Evolutionary conservation across 2,888 invertebrate species (phyloP).

Genomic region (Carcina quercana): DNA sequence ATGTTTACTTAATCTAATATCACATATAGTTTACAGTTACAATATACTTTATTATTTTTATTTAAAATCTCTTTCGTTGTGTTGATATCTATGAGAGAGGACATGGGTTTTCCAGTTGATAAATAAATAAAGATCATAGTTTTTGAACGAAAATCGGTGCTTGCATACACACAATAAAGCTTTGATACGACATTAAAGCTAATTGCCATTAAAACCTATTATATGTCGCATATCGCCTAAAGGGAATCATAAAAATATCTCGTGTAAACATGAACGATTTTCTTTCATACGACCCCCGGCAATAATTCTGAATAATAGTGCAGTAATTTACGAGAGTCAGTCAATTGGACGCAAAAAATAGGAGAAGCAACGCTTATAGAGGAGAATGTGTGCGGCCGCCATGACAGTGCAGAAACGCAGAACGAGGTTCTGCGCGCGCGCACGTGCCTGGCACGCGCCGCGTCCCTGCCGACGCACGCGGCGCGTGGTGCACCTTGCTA

Average conservation of each 20-base stretch:
- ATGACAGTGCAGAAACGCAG: constrained; percentile 55
- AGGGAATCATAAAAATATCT: constrained; percentile 43
- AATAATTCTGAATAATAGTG: constrained; percentile 45
- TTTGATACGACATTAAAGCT: no score
- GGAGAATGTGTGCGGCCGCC: constrained; percentile 44
- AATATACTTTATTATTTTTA: no score
- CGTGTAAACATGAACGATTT: constrained; percentile 47
- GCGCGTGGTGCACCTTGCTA: constrained; percentile 54
- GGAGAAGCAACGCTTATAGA: constrained; percentile 25
- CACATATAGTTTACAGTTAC: no score
- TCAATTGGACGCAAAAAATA: constrained; percentile 42
- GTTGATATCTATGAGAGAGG: no score
- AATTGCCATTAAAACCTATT: not conserved
- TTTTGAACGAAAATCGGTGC: no score
- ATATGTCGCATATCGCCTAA: constrained; percentile 16
- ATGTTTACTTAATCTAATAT: no score
- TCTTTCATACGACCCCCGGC: constrained; percentile 35
- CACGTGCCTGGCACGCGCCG: constrained; percentile 49
- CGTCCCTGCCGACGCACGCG: constrained; percentile 14
- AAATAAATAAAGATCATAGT: no score
- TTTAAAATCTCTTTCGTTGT: no score
- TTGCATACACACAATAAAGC: no score
- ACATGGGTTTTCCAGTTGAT: no score
- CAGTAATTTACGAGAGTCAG: constrained; percentile 54
- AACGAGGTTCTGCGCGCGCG: constrained; percentile 32